Percentiles rank a stretch among this genome's conserved stretches.
Conservation (phyloP, 1,140 invertebrate species). For the Chymomyza costata region DNA sequence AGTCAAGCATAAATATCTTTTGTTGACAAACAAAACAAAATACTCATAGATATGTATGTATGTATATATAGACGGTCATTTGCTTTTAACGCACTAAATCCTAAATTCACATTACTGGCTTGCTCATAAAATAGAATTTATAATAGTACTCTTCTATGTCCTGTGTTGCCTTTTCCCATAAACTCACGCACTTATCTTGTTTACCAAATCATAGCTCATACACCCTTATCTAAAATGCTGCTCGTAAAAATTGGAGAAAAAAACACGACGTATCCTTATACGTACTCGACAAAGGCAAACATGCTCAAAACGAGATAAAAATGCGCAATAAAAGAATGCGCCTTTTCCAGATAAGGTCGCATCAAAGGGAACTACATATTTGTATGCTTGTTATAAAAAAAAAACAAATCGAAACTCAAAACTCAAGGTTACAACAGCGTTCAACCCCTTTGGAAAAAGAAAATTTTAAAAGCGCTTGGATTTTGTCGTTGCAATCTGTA, state of each 20-base stretch:
- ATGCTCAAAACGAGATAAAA: neutral
- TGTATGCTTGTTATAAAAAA: no score
- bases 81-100: conserved; percentile 25
- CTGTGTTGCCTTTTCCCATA: conserved; percentile 11
- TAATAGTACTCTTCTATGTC: no score
- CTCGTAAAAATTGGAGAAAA: conserved; percentile 16
- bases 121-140: neutral
- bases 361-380: no score
- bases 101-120: conserved; percentile 2
- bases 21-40: conserved; percentile 40
- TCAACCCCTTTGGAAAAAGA: no score
- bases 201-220: conserved; percentile 27
- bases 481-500: no score
- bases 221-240: neutral
- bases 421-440: no score
- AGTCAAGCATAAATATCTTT: conserved; percentile 35
- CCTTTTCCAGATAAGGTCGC: no score
- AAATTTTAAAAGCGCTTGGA: no score
- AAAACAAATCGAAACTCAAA: no score
- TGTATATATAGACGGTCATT: no score
- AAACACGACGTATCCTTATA: conserved; percentile 18
- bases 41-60: neutral
- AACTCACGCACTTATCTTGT: neutral
- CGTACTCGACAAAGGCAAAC: no score
- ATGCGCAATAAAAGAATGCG: conserved; percentile 31